A percentile compares a stretch with the other conserved stretches of the same genome.
Evolutionary conservation across 2,113 vertebrate genomes (phyloP).

Genomic region (Indicator maculatus): DNA sequence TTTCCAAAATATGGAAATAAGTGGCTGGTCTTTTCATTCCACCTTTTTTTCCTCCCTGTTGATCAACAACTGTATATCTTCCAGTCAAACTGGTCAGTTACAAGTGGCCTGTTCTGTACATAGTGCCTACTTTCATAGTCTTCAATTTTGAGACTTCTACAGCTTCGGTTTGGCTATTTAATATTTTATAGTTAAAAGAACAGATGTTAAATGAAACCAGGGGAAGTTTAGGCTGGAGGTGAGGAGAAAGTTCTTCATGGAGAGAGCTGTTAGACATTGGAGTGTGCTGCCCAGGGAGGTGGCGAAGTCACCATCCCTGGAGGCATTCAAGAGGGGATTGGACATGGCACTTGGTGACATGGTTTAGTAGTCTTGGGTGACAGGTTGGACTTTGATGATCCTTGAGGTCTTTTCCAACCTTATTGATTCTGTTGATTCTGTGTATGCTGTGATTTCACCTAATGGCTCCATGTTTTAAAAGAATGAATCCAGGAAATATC

Average conservation of each 20-base stretch:
- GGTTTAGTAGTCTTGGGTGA: no score
- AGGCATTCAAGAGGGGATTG: no score
- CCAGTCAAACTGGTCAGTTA: background rate
- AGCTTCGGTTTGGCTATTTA: background rate
- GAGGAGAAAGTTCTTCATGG: no score
- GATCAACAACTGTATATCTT: background rate
- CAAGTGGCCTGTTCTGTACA: background rate
- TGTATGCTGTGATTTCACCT: background rate
- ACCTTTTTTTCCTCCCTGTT: background rate
- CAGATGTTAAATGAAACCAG: conserved; percentile 4
- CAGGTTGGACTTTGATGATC: no score
- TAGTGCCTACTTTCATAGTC: background rate
- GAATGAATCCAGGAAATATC: conserved; percentile 26
- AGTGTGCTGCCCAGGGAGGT: no score
- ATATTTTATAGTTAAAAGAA: background rate
- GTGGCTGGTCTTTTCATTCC: background rate
- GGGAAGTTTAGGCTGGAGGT: no score
- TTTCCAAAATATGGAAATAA: conserved; percentile 51
- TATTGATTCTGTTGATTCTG: no score
- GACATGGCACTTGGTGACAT: no score
- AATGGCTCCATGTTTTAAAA: background rate
- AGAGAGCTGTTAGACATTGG: no score
- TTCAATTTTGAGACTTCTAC: background rate
- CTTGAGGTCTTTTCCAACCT: no score
- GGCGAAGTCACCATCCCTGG: no score